Base-by-base conservation (phyloP, 53 echinoderm and acorn worm genomes). In the Echinometra lucunter region DNA sequence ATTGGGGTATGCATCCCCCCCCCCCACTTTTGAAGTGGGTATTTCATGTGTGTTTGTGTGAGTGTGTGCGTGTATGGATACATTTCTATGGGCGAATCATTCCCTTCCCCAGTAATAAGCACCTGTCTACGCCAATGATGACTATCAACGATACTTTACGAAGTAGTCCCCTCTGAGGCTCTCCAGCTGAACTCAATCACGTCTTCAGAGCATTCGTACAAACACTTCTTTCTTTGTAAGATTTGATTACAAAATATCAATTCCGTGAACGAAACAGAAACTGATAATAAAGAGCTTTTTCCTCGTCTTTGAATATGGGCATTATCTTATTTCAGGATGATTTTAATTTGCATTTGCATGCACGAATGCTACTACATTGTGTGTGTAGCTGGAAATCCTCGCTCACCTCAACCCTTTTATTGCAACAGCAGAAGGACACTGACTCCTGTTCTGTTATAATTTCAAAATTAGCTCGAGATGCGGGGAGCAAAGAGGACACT, bases 371-470 rank as follows among this genome's bases (percentile, higher is more conserved):
- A 32, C n/a, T n/a, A n/a, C n/a, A n/a, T n/a, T n/a, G n/a, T n/a
- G n/a, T n/a, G n/a, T n/a, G 32, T 72, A 34, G 7, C 72, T 72
- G 72, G 72, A 72, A 32, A 72, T 72, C 16, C 72, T 12, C 72
- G n/a, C 35, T 70, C 28, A 34, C 32, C 11, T 28, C 32, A 72
- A 72, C 72, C 72, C 72, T 34, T 72, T 32, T 78, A 21, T 40
- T 78, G 78, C 78, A 78, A 78, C 35, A 42, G 15, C 38, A 78
- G 13, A 35, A 78, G 78, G 78, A 78, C 40, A 78, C 38, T 78
- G 78, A 78, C 78, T 78, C 21, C 21, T 35, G 42, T 21, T 38
- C 16, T 53, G 47, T 47, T 85, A 85, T 45, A 85, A 47, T 45
- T 40, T 85, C 45, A 18, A 3, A 85, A 42, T 28, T 47, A 10